These are phyloP conservation scores for Chymomyza costata DNA, from an alignment of 1,140 invertebrate species.

Conservation along the genomic window DNA sequence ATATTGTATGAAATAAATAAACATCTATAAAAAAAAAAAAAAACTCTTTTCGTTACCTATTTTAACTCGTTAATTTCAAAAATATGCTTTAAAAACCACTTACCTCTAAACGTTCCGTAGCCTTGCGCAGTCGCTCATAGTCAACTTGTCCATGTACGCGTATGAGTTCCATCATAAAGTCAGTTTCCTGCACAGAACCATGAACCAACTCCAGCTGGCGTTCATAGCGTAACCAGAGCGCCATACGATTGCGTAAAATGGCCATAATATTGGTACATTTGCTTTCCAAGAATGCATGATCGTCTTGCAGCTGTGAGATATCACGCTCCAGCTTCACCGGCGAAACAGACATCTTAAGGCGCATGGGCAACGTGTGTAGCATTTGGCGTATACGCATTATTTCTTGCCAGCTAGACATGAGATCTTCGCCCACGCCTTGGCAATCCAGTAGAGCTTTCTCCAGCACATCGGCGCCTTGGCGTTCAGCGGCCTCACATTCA, in stretches of 20 bases:
- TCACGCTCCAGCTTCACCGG: slow-evolving; percentile 84
- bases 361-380: slow-evolving; percentile 84
- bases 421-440: slow-evolving; percentile 80
- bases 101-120: slow-evolving; percentile 87
- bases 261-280: slow-evolving; percentile 81
- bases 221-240: slow-evolving; percentile 85
- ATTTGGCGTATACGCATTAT: slow-evolving; percentile 84
- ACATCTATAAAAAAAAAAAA: too few species aligned
- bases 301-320: slow-evolving; percentile 84
- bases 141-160: slow-evolving; percentile 87
- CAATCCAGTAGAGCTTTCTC: slow-evolving; percentile 83
- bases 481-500: slow-evolving; percentile 82
- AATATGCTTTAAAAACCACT: too few species aligned
- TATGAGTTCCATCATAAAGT: slow-evolving; percentile 89
- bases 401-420: slow-evolving; percentile 82
- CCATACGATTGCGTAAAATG: slow-evolving; percentile 80
- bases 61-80: too few species aligned
- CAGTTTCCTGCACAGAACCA: slow-evolving; percentile 86
- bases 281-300: slow-evolving; percentile 82
- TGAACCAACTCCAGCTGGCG: slow-evolving; percentile 85
- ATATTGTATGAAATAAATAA: too few species aligned
- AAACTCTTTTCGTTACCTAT: too few species aligned
- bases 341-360: slow-evolving; percentile 83
- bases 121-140: slow-evolving; percentile 86
- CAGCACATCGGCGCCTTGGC: slow-evolving; percentile 82